These are phyloP conservation scores for Ovis canadensis DNA, from an alignment of 2,113 vertebrate genomes.

Conservation along the genomic window DNA sequence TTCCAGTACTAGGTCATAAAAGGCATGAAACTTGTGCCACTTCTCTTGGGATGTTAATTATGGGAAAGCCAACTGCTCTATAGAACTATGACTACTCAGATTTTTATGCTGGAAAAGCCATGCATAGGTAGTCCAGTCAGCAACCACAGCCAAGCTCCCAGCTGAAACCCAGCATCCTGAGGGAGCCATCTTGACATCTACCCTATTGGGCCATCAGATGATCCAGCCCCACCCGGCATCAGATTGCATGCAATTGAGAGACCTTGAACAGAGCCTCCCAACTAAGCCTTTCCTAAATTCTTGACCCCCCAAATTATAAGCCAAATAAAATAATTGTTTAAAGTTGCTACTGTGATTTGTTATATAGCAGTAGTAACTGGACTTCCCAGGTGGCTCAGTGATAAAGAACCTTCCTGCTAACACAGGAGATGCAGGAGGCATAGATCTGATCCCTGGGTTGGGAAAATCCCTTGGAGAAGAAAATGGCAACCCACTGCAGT, in stretches of 20 bases:
- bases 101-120: not conserved
- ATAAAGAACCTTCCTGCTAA: not conserved
- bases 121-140: accelerated
- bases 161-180: not conserved
- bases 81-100: not conserved
- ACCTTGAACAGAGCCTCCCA: not conserved
- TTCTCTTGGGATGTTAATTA: not conserved
- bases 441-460: not conserved
- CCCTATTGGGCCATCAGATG: not conserved
- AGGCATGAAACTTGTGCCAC: not conserved
- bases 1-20: not conserved
- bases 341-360: not conserved
- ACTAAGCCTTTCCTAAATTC: not conserved
- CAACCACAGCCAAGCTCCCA: not conserved
- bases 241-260: not conserved
- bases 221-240: not conserved
- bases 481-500: not conserved
- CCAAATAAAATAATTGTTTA: not conserved
- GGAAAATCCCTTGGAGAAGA: not conserved
- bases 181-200: not conserved
- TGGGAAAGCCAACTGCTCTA: not conserved
- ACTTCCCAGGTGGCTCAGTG: not conserved
- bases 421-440: not conserved
- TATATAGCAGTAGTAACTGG: not conserved
- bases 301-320: not conserved